phyloP scores from a whole-genome alignment of 2,888 invertebrate genomes.

The Crossocerus cetratus region DNA sequence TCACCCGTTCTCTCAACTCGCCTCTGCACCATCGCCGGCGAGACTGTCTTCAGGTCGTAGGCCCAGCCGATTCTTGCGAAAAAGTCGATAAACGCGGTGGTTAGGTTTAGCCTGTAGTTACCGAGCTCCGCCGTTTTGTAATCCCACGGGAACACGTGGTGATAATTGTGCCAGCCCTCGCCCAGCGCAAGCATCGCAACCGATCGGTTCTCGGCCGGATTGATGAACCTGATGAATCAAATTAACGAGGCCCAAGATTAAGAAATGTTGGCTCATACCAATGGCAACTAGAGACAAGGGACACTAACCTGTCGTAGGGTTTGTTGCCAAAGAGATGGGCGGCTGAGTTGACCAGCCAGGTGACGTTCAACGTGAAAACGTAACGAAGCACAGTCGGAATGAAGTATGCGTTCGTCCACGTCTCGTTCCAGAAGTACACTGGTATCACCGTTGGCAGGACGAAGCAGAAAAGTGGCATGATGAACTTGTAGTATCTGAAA shows the following conservation, averaged over 20 bases:
- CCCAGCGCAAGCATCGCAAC: conserved; percentile 88
- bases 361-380: conserved; percentile 86
- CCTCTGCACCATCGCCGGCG: conserved; percentile 83
- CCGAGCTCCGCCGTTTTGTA: conserved; percentile 94
- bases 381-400: conserved; percentile 86
- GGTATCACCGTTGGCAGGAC: conserved; percentile 85
- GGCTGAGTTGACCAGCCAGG: conserved; percentile 94
- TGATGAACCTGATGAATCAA: conserved; percentile 81
- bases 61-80: conserved; percentile 92
- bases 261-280: no score
- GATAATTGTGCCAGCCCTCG: conserved; percentile 97
- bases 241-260: conserved; percentile 16
- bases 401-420: conserved; percentile 82
- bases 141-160: conserved; percentile 96
- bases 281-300: background rate
- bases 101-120: conserved; percentile 77
- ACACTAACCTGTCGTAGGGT: conserved; percentile 84
- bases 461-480: conserved; percentile 85
- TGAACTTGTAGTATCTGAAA: conserved; percentile 81
- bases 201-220: conserved; percentile 86
- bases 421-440: conserved; percentile 84
- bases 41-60: conserved; percentile 90
- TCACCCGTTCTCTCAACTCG: conserved; percentile 87
- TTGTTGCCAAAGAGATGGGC: conserved; percentile 88
- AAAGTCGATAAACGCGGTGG: conserved; percentile 81